These are phyloP conservation scores for Halocynthia roretzi DNA, from an alignment of 23 tunicate genomes.

Conservation along the genomic window DNA sequence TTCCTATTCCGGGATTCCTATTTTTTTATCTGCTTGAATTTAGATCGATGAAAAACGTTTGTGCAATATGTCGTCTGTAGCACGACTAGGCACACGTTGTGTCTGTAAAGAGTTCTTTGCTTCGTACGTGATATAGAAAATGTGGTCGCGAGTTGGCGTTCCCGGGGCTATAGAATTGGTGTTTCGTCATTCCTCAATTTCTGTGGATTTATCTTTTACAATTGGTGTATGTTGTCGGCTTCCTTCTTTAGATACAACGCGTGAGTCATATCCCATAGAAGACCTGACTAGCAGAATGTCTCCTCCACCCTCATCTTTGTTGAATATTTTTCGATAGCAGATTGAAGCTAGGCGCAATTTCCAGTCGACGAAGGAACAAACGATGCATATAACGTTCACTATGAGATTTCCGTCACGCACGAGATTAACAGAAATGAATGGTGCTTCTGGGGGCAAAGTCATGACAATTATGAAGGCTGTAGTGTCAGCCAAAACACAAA, in stretches of 20 bases:
- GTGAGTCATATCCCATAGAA: no score
- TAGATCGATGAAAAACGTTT: no score
- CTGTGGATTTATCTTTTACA: neutral
- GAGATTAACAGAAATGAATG: slow-evolving; percentile 47
- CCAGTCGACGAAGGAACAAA: slow-evolving; percentile 89
- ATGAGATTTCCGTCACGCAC: slow-evolving; percentile 67
- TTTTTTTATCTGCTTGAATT: no score
- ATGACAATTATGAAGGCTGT: slow-evolving; percentile 60
- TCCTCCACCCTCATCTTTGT: neutral
- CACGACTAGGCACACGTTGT: no score
- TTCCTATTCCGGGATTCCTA: no score
- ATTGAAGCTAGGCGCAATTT: slow-evolving; percentile 52
- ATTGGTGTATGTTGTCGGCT: no score
- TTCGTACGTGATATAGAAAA: no score
- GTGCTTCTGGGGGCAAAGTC: slow-evolving; percentile 16
- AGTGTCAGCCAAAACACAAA: slow-evolving; percentile 69
- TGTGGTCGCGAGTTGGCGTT: no score
- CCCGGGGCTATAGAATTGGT: neutral
- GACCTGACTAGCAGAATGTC: slow-evolving; percentile 1
- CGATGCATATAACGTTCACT: slow-evolving; percentile 67
- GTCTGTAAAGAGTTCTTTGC: no score
- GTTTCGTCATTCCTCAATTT: neutral
- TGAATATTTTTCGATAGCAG: neutral
- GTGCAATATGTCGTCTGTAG: no score
- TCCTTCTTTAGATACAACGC: no score